Evolutionary conservation across 1,140 invertebrate species (phyloP), one percentile per base, ranked within the genome.

Genomic region (Magallana angulata): DNA sequence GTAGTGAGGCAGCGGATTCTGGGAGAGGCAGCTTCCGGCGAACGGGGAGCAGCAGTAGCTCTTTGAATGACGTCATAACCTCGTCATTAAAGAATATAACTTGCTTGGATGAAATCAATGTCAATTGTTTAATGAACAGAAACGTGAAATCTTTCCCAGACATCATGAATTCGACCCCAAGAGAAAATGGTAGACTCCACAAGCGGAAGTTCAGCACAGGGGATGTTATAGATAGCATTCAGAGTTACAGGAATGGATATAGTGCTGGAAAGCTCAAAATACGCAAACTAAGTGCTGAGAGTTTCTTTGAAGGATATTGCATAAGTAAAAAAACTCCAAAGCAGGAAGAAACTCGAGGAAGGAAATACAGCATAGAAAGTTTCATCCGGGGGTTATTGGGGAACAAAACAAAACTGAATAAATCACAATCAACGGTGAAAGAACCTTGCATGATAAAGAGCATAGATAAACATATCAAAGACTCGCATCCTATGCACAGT

Each of bases 231-330:
- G 68, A 76, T 9, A 36, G 24, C 24, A 76, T 24, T 24, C 68
- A 30, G 8, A 30, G 24, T 0, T 76, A 12, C 8, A 18, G 24
- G 36, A 76, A 76, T 76, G 18, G 24, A 36, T 30, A 76, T 24
- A 12, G 68, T 76, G 24, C 36, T 12, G 68, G 68, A 76, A 76
- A 76, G 68, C 68, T 76, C 12, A 76, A 76, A 12, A 76, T 76
- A 76, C 18, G 68, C 8, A 76, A 76, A 76, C 68, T 76, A 1
- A 76, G 68, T 76, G 68, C 68, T 9, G 68, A 76, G 68, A 76
- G 68, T 9, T 76, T 76, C 68, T 76, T 76, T 30, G 68, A 76
- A 76, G 68, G 68, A 76, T 76, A 76, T 76, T 76, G 68, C 24
- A 7, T 30, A 11, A 76, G 24, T 30, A 76, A 36, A 7, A 76